Evolutionary conservation across 1,140 invertebrate species (phyloP), one percentile per base, ranked within the genome.

Genomic region (Magallana ariakensis): DNA sequence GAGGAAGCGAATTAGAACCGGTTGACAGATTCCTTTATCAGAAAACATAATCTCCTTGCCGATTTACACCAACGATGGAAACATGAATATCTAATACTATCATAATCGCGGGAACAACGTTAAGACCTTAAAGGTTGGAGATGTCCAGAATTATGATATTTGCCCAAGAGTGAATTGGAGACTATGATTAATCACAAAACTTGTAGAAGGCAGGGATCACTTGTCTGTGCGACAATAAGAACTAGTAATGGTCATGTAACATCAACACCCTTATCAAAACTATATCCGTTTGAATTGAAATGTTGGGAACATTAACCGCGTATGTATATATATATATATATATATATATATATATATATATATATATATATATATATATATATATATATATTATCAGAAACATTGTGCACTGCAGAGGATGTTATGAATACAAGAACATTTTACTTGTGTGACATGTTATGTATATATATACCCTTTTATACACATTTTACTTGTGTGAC

Each of bases 131-230:
- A 19, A 15, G n/a, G 60, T 66, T 66, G 15, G n/a, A n/a, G 13
- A n/a, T 19, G 60, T 66, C n/a, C 60, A 66, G 16, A 66, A 19
- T 66, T 26, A 66, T 19, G 60, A 66, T n/a, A 19, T 1, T 7
- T 19, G 60, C 19, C 60, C 60, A 66, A 66, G 60, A 15, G 60
- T 66, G 19, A 66, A 66, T 19, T 66, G 60, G 60, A 66, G 60
- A 66, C 60, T 66, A 66, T 5, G 9, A 66, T n/a, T 66, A 66
- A 46, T 46, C 5, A 46, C 33, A 46, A 5, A 46, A 46, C 33
- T 46, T 46, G 33, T 5, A 46, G 33, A 66, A 66, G 60, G 60
- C 60, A 66, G n/a, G 7, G 8, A 66, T 66, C 60, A 9, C 60
- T 66, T n/a, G 16, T 66, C n/a, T 19, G 7, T 66, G 60, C 60